Conservation (phyloP, 53 echinoderm and acorn worm species). For the Pentamera pediparva region DNA sequence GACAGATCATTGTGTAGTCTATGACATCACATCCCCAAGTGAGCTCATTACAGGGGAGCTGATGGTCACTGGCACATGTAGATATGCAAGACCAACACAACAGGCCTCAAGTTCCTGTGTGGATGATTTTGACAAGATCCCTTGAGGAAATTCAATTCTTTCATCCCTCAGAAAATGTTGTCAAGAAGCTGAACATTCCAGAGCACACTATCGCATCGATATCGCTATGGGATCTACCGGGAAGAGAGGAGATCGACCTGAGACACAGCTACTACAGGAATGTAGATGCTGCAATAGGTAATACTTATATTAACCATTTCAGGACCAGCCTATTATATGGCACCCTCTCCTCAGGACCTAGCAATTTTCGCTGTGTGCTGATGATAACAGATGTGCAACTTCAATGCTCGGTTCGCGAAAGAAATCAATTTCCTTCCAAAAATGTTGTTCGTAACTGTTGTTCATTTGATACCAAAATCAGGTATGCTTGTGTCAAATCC, state of each 20-base stretch:
- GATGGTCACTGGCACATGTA: not conserved
- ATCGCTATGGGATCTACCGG: slow-evolving; percentile 92
- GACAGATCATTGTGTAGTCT: not conserved
- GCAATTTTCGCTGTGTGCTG: not conserved
- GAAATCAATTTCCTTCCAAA: no score
- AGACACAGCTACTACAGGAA: slow-evolving; percentile 93
- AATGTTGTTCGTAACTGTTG: no score
- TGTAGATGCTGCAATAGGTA: slow-evolving; percentile 97
- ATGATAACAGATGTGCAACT: no score
- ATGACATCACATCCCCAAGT: no score
- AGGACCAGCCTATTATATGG: not conserved
- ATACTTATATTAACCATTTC: not conserved
- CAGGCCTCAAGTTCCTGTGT: not conserved
- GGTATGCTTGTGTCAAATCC: no score
- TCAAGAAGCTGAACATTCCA: slow-evolving; percentile 88
- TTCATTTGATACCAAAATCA: no score
- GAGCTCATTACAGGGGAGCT: no score
- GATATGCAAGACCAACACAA: not conserved
- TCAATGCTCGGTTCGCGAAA: no score
- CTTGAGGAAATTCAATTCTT: not conserved
- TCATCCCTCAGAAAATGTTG: slow-evolving; percentile 89
- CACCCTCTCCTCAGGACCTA: not conserved
- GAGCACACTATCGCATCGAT: slow-evolving; percentile 84
- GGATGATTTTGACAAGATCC: not conserved
- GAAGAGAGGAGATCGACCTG: slow-evolving; percentile 91